Conservation (phyloP, 1,140 invertebrate genomes). For the Palaemon carinicauda region DNA sequence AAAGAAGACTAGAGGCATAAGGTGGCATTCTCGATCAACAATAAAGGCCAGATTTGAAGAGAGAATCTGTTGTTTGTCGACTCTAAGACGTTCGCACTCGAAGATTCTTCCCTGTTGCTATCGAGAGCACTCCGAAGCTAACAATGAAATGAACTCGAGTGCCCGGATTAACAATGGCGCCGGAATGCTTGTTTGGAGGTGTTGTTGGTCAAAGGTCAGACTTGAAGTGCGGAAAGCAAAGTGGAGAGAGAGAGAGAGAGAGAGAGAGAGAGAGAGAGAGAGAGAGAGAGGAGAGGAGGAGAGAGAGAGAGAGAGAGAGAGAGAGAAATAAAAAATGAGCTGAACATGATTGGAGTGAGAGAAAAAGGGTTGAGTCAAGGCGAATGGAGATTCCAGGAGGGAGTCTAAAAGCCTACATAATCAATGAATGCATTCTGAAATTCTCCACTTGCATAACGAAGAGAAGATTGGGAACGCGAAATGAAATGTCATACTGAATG, state of each 20-base stretch:
- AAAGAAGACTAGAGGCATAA: too few species aligned
- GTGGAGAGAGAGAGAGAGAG: background rate
- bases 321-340: background rate
- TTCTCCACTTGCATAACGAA: background rate
- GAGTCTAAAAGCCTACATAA: background rate
- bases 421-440: background rate
- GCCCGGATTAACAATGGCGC: too few species aligned
- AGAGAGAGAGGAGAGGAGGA: too few species aligned
- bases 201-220: background rate
- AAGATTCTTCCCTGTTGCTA: too few species aligned
- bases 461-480: background rate
- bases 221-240: background rate
- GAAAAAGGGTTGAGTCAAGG: background rate
- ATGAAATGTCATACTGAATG: background rate
- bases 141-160: too few species aligned
- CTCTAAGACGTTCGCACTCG: too few species aligned
- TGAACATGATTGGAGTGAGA: background rate
- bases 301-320: background rate
- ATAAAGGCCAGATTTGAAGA: too few species aligned
- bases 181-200: too few species aligned
- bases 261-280: background rate
- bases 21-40: too few species aligned
- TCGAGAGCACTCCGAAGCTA: too few species aligned
- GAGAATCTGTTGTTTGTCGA: too few species aligned
- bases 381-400: background rate